Conservation (phyloP, 2,113 vertebrate species). For the Platysternon megacephalum region DNA sequence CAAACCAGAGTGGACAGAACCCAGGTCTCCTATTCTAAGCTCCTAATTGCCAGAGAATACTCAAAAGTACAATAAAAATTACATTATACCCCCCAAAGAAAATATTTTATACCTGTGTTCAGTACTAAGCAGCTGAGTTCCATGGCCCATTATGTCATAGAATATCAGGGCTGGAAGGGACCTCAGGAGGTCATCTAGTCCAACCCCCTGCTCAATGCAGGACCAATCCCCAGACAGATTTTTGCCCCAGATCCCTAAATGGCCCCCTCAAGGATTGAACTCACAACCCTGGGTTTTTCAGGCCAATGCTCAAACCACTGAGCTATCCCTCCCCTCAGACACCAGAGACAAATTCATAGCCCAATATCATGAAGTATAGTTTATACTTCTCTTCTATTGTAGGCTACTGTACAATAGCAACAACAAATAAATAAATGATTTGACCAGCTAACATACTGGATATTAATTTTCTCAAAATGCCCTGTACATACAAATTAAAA, state of each 20-base stretch:
- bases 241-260: too few relatives aligned
- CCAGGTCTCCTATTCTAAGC: background rate
- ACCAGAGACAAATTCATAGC: background rate
- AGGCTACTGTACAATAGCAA: background rate
- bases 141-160: accelerated
- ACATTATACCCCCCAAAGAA: background rate
- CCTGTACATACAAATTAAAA: background rate
- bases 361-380: slow-evolving; percentile 7
- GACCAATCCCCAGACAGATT: too few relatives aligned
- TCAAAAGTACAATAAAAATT: background rate
- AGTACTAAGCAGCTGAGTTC: background rate
- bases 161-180: too few relatives aligned
- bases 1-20: background rate
- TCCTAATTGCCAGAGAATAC: slow-evolving; percentile 15
- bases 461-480: background rate
- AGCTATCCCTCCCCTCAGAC: too few relatives aligned
- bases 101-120: background rate
- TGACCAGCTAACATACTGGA: background rate
- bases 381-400: background rate
- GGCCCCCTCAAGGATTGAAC: too few relatives aligned
- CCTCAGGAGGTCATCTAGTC: too few relatives aligned
- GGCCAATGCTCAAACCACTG: too few relatives aligned
- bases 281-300: too few relatives aligned
- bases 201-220: too few relatives aligned
- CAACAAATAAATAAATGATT: background rate